Conservation (phyloP, 2,888 invertebrate genomes). For the Sphaeridia pumilis region DNA sequence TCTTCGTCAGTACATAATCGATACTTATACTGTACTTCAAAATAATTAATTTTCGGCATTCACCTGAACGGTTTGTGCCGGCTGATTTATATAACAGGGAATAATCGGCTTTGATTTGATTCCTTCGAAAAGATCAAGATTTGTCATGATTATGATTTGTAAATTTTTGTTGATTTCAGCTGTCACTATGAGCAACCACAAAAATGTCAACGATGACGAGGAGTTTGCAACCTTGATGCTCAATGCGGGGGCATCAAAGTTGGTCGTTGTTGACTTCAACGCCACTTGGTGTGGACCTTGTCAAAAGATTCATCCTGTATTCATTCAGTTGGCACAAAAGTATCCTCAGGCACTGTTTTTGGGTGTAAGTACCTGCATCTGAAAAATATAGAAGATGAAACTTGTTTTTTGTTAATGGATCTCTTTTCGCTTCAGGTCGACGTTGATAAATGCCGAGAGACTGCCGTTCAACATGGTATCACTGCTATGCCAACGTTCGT, state of each 20-base stretch:
- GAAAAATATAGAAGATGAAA: not conserved
- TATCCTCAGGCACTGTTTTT: conserved; percentile 76
- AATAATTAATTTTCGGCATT: too few relatives aligned
- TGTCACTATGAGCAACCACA: conserved; percentile 31
- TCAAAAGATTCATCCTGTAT: conserved; percentile 81
- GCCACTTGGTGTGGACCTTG: conserved; percentile 98
- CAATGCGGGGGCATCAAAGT: conserved; percentile 63
- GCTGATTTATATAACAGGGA: too few relatives aligned
- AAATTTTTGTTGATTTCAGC: too few relatives aligned
- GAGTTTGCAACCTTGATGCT: conserved; percentile 75
- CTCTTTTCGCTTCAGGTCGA: conserved; percentile 73
- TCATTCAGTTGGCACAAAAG: conserved; percentile 73
- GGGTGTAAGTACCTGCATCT: conserved; percentile 22
- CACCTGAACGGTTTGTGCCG: too few relatives aligned
- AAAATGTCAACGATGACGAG: conserved; percentile 53
- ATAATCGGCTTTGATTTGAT: too few relatives aligned
- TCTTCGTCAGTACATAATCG: too few relatives aligned
- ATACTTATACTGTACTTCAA: too few relatives aligned
- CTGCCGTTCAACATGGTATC: conserved; percentile 75
- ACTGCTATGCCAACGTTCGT: conserved; percentile 98
- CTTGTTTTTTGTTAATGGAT: too few relatives aligned
- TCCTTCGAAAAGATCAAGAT: too few relatives aligned
- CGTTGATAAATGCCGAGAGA: conserved; percentile 84
- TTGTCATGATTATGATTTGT: too few relatives aligned
- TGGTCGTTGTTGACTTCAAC: conserved; percentile 89